Base-by-base conservation (phyloP, 2,888 invertebrate genomes). In the Agonopterix subpropinquella region DNA sequence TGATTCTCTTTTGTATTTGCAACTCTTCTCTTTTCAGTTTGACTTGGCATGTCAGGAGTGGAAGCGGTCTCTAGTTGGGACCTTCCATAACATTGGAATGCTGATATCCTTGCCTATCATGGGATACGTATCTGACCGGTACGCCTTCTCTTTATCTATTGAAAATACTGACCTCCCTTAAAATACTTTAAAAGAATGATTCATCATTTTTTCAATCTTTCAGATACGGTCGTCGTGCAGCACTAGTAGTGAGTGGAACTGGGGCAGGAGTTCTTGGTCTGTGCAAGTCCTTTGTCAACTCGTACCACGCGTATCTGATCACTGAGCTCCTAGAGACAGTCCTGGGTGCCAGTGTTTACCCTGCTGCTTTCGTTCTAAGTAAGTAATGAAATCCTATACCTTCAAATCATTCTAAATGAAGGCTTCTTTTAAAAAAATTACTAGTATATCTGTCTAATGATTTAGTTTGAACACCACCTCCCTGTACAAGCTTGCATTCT, bases 121-220 rank as follows among this genome's bases (percentile, higher is more conserved):
- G 61, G 92, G 93, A 44, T 86, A 90, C 53, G 67, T 92, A 42
- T 93, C 93, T 0, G 93, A 93, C 76, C 91, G 85, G 92, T 92
- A 69, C 11, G 57, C 10, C 42, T 39, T 9, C 10, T 28, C 5
- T 28, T 28, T 28, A 7, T 7, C 28, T 28, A 7, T 28, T 28
- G 28, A 28, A 7, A 7, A 28, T 28, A 18, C 13, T 13, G 13
- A 18, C 18, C 2, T 4, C 4, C 18, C 18, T 18, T 18, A 18
- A 18, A 18, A 18, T 18, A 2, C 18, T 18, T 4, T 4, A 4
- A 1, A 1, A 18, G 18, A 2, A 18, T 3, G 4, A 18, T 18
- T 28, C 28, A 5, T 28, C 1, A 7, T 28, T 28, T 28, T 5
- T 28, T 28, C 28, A 39, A 3, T 11, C 15, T n/a, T 11, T 9